Evolutionary conservation across 1,140 invertebrate genomes (phyloP).

Genomic region (Plodia interpunctella): DNA sequence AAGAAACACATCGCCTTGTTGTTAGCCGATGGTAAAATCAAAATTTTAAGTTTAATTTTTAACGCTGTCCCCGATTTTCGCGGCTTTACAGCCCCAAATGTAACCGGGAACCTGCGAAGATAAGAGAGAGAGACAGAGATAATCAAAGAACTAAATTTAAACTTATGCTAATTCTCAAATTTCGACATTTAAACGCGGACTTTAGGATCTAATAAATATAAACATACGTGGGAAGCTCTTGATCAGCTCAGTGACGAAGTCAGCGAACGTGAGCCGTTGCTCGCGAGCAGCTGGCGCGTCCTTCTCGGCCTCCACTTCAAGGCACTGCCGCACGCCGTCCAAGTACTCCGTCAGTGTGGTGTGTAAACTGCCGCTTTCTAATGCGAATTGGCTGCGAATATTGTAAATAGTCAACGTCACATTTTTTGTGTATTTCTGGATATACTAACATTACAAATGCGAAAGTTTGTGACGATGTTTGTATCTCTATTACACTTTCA

Average conservation of each 20-base stretch:
- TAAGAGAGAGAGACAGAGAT: no score
- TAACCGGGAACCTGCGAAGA: no score
- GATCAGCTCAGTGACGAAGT: slow-evolving; percentile 95
- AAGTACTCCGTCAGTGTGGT: slow-evolving; percentile 95
- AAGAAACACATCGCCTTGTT: no score
- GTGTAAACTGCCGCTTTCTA: slow-evolving; percentile 89
- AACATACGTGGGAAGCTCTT: slow-evolving; percentile 92
- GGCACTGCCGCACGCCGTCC: slow-evolving; percentile 93
- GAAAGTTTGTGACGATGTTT: no score
- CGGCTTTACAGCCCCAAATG: no score
- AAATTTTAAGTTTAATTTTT: no score
- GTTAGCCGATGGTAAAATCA: no score
- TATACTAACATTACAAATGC: not conserved
- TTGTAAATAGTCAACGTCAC: not conserved
- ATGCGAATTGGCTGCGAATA: slow-evolving; percentile 83
- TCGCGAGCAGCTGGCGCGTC: slow-evolving; percentile 87
- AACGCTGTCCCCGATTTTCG: no score
- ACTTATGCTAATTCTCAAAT: no score
- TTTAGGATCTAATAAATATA: not conserved
- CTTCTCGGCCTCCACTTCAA: slow-evolving; percentile 94
- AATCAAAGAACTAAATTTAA: no score
- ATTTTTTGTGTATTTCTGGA: not conserved
- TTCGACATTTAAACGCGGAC: no score
- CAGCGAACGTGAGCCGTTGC: slow-evolving; percentile 95
- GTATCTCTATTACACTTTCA: no score